These are phyloP conservation scores for Tachysurus fulvidraco DNA, from an alignment of 2,113 vertebrate genomes.

Conservation along the genomic window DNA sequence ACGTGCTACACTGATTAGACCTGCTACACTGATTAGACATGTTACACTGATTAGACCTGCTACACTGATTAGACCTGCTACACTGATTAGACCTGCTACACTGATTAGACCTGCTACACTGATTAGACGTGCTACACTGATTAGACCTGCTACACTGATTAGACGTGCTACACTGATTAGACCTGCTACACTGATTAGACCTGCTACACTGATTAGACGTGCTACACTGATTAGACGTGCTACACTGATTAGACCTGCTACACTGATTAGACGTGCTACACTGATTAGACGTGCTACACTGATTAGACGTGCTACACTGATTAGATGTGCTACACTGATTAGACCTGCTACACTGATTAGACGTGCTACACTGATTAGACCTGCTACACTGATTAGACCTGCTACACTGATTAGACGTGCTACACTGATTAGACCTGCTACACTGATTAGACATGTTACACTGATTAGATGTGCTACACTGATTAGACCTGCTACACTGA, in stretches of 20 bases:
- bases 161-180: no score
- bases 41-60: background rate
- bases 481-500: background rate
- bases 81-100: background rate
- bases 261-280: background rate
- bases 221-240: background rate
- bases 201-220: background rate
- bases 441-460: background rate
- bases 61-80: background rate
- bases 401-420: background rate
- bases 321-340: background rate
- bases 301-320: background rate
- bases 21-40: background rate
- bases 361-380: accelerated
- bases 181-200: background rate
- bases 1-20: background rate
- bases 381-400: background rate
- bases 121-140: background rate
- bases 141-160: background rate
- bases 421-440: background rate
- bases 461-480: background rate
- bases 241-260: background rate
- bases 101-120: background rate
- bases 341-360: background rate
- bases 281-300: background rate